Base-by-base conservation (phyloP, 1,140 invertebrate genomes). In the Saxidomus purpurata region DNA sequence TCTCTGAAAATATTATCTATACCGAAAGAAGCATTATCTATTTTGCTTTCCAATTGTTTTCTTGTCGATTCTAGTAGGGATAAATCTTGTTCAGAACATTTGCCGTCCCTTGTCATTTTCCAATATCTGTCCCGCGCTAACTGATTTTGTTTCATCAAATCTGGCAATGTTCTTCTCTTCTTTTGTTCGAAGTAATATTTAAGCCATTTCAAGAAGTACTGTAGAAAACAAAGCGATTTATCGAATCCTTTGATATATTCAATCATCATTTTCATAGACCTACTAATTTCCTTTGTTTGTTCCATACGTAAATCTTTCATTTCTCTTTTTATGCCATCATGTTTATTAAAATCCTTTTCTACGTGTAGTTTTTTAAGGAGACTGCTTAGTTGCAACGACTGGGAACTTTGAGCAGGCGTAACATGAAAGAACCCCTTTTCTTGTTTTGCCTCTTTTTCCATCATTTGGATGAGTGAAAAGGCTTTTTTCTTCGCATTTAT, bases 1-100 rank as follows among this genome's bases (percentile, higher is more conserved):
- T 61, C 79, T 31, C 79, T 55, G 2, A 81, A 59, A 8, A 81
- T 52, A 59, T 81, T 17, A 22, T 61, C 79, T 11, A 43, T 19
- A 15, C 15, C 15, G 28, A 76, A 76, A 11, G 71, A 74, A 8
- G 69, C 69, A 15, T 74, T 74, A 4, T 74, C 69, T 36, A 74
- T 74, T 74, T 74, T 17, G 8, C 43, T 17, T 47, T 47, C 43
- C 17, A 47, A 47, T 47, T 47, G 43, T 47, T 47, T 47, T 9
- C 8, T 47, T 47, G 8, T 47, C 43, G 17, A 9, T 47, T 47
- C 43, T 47, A 9, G 43, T 47, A 9, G 8, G 43, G 8, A 8
- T 47, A 47, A 47, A 9, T 47, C 43, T 47, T 9, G 8, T 47
- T 8, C 43, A 47, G 43, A 47, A 9, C 8, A 17, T 47, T 47